Evolutionary conservation across 2,888 invertebrate genomes (phyloP), one percentile per base, ranked within the genome.

Genomic region (Salpingus planirostris): DNA sequence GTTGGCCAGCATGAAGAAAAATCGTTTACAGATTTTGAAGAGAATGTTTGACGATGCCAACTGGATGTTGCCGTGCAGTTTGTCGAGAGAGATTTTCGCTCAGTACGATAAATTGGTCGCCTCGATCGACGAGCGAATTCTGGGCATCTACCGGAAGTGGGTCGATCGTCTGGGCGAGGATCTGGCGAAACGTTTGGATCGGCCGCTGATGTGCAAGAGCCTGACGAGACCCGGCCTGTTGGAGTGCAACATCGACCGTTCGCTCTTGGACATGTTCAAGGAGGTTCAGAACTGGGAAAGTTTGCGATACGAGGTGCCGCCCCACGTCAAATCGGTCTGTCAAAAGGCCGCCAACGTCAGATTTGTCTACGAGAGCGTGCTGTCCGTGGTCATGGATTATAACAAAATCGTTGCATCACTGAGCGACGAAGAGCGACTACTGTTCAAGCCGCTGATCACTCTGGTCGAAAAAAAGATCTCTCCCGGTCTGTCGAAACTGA

Each of bases 241-340:
- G 38, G 81, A 85, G 57, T 80, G 80, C 57, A 89, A 90, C 59
- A 81, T 89, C 45, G 85, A 89, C 59, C 71, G 74, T 80, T 80
- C 58, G 60, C 64, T 24, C 15, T 13, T 36, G 14, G 76, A 77
- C 34, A 65, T 86, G 24, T 81, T 80, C 54, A 70, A 73, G 39
- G 86, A 90, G 62, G 78, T 80, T 0, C 65, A 69, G 34, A 79
- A 80, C 56, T 90, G 88, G 80, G 75, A 80, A 46, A 68, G 75
- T 29, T 57, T 89, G 13, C 70, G 72, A 4, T 74, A 78, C 55
- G 78, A 80, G 42, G 71, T 87, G 36, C 86, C 89, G 0, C 61
- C 71, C 0, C 71, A 79, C 36, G 71, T 84, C 0, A 74, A 70
- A 36, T 70, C 74, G 50, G 71, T 86, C 1, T 79, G 74, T 52